These are phyloP conservation scores for Chiroxiphia lanceolata DNA, from an alignment of 2,797 vertebrate genomes.

Conservation along the genomic window DNA sequence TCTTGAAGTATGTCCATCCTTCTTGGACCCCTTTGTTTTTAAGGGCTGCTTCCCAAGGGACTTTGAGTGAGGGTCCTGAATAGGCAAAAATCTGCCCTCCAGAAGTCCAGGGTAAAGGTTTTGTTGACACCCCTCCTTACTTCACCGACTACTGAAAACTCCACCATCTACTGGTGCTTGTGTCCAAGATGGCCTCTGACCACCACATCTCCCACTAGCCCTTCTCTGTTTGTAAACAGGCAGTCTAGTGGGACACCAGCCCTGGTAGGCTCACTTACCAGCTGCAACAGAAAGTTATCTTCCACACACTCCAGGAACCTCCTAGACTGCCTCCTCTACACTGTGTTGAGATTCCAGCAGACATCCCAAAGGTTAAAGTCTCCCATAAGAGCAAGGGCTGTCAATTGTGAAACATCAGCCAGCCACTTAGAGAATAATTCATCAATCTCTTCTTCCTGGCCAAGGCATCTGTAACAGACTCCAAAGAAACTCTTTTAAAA, in stretches of 20 bases:
- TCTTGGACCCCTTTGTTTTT: not conserved
- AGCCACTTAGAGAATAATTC: not conserved
- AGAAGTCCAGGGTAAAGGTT: not conserved
- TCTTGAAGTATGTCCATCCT: not conserved
- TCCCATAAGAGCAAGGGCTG: not conserved
- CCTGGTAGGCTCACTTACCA: not conserved
- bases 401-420: not conserved
- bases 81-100: not conserved
- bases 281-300: not conserved
- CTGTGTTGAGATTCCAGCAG: not conserved
- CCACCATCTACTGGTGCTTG: not conserved
- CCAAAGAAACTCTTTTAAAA: not conserved
- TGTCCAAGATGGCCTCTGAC: not conserved
- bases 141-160: not conserved
- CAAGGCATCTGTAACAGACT: not conserved
- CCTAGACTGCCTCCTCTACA: not conserved
- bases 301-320: not conserved
- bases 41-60: not conserved
- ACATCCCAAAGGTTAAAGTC: not conserved
- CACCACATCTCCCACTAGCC: not conserved
- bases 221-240: not conserved
- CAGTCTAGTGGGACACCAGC: not conserved
- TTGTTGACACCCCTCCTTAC: not conserved
- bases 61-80: not conserved
- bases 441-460: too few relatives aligned